Evolutionary conservation across 2,113 vertebrate genomes (phyloP), one percentile per base, ranked within the genome.

Genomic region (Parus major): DNA sequence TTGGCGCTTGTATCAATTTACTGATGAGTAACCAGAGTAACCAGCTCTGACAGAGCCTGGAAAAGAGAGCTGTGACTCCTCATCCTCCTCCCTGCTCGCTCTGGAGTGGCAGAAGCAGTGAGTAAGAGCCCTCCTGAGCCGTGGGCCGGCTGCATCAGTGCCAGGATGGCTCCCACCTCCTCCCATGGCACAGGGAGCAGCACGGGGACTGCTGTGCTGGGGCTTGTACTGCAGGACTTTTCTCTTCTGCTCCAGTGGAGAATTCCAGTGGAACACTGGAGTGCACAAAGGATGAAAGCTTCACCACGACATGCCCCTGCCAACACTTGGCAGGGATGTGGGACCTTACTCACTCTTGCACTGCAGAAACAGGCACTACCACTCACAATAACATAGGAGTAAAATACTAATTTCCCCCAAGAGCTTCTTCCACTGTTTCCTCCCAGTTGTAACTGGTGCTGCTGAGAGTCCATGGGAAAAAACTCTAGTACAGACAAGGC

Each of bases 381-480:
- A 3, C 69, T 71, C 89, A 90, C 69, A 95, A 35, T 69, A 31
- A 71, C 56, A n/a, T 5, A 49, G 80, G 22, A 49, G 49, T 44
- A 91, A 93, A 95, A 87, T 31, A 42, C 69, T 77, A 52, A 31
- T 41, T 93, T 96, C 47, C 33, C 56, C 60, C 89, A 83, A 66
- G 11, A 75, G 80, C 69, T 78, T 78, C 86, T 86, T 20, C 76
- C 90, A 88, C 64, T 27, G 31, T 52, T 84, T 93, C 86, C 69
- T 94, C 86, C 92, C 76, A 78, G 86, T 94, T 93, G 81, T 52
- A 93, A 96, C 82, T 93, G 86, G 86, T 71, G 82, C 76, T 78
- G 80, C 92, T 53, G 64, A 83, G 52, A 95, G 82, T 49, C 83
- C 93, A 96, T 95, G 96, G 94, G 96, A 95, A 96, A 94, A 94